Base-by-base conservation (phyloP, 2,888 invertebrate species). In the Folsomia candida region DNA sequence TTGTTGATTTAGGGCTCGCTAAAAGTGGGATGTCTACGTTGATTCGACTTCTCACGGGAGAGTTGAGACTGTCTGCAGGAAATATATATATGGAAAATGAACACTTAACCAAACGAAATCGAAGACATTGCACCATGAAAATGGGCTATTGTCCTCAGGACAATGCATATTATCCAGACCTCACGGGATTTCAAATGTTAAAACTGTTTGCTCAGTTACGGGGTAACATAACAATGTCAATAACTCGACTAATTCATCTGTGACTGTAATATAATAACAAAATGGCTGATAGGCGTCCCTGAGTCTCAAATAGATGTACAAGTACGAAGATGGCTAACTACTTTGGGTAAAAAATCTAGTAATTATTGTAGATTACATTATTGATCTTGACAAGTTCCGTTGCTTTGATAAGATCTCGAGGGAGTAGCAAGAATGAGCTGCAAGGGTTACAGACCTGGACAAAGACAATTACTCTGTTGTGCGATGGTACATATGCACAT, bases 141-240 rank as follows among this genome's bases (percentile, higher is more conserved):
- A 70, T 74, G 0, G 74, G 74, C 14, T 72, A 67, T 24, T 69
- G 73, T 54, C 70, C 67, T 18, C 69, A 74, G 67, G 57, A 14
- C 2, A 65, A 59, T 59, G 18, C 47, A 1, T 51, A n/a, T 47
- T 69, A 57, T 27, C 64, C 58, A 0, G 66, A 76, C 37, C 47
- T 76, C 14, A 76, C 76, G 1, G 73, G 68, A 0, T n/a, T 58
- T 26, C 76, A 76, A 65, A 72, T 70, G 65, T 47, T 76, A 28
- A 66, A 70, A 1, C 29, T 76, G 4, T 71, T 76, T 66, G 74
- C 72, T 3, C 57, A 65, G 64, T 51, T 76, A 9, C 0, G 76
- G 58, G 72, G 71, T 71, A 58, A 29, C 22, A 54, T n/a, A 18
- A 11, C 20, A 24, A 59, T 67, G n/a, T n/a, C n/a, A n/a, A n/a